phyloP scores from a whole-genome alignment of 2,888 invertebrate species.

The Eupithecia pulchellata region DNA sequence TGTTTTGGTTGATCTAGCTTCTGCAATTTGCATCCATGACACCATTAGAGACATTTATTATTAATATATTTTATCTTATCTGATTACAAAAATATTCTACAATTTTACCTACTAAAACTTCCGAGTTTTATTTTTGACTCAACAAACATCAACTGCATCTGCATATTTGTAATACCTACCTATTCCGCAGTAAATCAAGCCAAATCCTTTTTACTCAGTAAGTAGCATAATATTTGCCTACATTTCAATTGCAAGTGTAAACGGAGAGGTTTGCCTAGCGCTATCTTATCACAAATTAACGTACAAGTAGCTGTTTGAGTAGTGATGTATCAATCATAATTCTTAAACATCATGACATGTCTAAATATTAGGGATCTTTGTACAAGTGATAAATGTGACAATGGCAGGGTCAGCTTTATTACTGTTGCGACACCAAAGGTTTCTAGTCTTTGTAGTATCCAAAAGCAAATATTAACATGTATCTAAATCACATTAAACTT shows the following conservation, averaged over 20 bases:
- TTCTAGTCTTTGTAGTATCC: too few relatives aligned
- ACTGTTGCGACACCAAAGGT: slow-evolving; percentile 48
- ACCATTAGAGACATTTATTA: too few relatives aligned
- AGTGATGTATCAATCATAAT: slow-evolving; percentile 73
- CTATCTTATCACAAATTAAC: slow-evolving; percentile 70
- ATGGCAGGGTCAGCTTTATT: slow-evolving; percentile 63
- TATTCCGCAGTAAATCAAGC: background rate
- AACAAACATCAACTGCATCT: background rate
- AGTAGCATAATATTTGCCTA: slow-evolving; percentile 25
- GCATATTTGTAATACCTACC: background rate
- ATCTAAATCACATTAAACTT: too few relatives aligned
- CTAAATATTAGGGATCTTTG: slow-evolving; percentile 60
- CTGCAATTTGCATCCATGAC: too few relatives aligned
- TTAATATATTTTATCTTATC: too few relatives aligned
- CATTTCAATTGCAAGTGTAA: slow-evolving; percentile 12
- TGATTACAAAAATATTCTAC: too few relatives aligned
- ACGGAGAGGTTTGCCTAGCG: slow-evolving; percentile 37
- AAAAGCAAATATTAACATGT: too few relatives aligned
- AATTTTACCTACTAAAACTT: too few relatives aligned
- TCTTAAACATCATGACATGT: slow-evolving; percentile 70
- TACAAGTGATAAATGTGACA: slow-evolving; percentile 58
- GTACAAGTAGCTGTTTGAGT: slow-evolving; percentile 70
- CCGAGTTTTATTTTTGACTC: too few relatives aligned
- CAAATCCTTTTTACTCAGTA: slow-evolving; percentile 3
- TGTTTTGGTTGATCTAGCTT: too few relatives aligned